A percentile compares a stretch with the other conserved stretches of the same genome.
phyloP scores from a whole-genome alignment of 2,888 invertebrate genomes.

The Drosophila pseudotakahashii region DNA sequence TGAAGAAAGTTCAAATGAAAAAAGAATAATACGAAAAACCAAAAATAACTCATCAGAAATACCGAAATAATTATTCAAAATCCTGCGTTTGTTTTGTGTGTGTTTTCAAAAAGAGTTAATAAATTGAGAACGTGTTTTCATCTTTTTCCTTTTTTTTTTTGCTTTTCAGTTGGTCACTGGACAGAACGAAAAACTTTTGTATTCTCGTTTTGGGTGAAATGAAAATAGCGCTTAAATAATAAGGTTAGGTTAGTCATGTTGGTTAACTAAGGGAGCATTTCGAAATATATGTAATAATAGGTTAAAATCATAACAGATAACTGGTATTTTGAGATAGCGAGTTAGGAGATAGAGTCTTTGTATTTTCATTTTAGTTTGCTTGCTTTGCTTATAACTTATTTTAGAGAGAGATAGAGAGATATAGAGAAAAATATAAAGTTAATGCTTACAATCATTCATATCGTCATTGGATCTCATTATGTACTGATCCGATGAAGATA shows the following conservation, averaged over 20 bases:
- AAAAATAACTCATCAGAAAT: conserved; percentile 31
- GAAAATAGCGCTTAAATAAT: conserved; percentile 53
- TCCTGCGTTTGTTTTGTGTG: conserved; percentile 63
- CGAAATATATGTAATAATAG: conserved; percentile 53
- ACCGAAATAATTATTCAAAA: conserved; percentile 53
- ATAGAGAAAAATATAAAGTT: conserved; percentile 70
- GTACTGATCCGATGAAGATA: conserved; percentile 85
- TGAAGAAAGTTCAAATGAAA: conserved; percentile 30
- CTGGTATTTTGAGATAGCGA: conserved; percentile 74
- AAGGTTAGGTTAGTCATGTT: conserved; percentile 72
- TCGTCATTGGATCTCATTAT: conserved; percentile 85
- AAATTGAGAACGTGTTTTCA: conserved; percentile 54
- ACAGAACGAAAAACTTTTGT: conserved; percentile 58
- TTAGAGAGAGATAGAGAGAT: conserved; percentile 50
- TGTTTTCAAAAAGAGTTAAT: conserved; percentile 24
- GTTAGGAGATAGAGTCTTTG: conserved; percentile 68
- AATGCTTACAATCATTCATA: conserved; percentile 85
- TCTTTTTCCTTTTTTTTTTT: conserved; percentile 17
- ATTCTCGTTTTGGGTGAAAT: conserved; percentile 53
- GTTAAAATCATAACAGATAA: conserved; percentile 54
- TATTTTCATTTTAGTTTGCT: conserved; percentile 51
- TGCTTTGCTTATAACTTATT: conserved; percentile 60
- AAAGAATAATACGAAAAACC: conserved; percentile 7
- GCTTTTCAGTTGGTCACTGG: conserved; percentile 52
- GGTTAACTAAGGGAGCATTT: conserved; percentile 52